Conservation (phyloP, 2,888 invertebrate species). For the Nomada fucata region DNA sequence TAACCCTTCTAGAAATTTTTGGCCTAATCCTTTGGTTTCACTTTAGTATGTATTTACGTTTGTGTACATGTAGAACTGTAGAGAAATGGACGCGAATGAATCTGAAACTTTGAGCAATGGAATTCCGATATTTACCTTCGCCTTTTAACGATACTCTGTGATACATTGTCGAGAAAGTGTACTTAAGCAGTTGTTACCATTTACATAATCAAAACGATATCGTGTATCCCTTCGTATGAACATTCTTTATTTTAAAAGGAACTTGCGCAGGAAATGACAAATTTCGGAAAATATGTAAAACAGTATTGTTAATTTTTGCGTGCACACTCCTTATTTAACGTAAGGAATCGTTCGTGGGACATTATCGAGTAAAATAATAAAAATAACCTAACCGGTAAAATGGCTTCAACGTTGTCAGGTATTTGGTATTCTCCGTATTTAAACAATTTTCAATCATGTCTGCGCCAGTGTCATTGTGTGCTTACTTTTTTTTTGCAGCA, state of each 20-base stretch:
- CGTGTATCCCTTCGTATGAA: background rate
- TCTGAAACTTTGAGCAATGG: constrained; percentile 6
- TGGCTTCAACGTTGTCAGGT: constrained; percentile 77
- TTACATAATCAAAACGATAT: background rate
- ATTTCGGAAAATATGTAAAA: constrained; percentile 28
- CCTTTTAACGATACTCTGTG: constrained; percentile 23
- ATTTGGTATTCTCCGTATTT: constrained; percentile 18
- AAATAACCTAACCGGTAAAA: constrained; percentile 65
- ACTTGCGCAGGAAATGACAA: background rate
- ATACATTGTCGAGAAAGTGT: constrained; percentile 4
- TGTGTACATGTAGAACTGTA: constrained; percentile 23
- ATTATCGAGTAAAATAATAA: background rate
- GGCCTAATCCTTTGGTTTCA: constrained; percentile 21
- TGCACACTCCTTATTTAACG: background rate
- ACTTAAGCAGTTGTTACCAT: background rate
- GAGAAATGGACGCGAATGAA: constrained; percentile 30
- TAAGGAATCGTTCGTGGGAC: background rate
- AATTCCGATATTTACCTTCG: constrained; percentile 30
- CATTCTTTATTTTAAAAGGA: background rate
- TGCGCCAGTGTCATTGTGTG: background rate
- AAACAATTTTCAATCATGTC: background rate
- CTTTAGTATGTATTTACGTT: constrained; percentile 19
- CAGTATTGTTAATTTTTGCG: background rate
- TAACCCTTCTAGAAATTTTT: background rate
- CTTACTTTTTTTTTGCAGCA: constrained; percentile 82